Percentiles rank a stretch among this genome's conserved stretches.
Evolutionary conservation across 2,113 vertebrate species (phyloP).

Genomic region (Ailuropoda melanoleuca): DNA sequence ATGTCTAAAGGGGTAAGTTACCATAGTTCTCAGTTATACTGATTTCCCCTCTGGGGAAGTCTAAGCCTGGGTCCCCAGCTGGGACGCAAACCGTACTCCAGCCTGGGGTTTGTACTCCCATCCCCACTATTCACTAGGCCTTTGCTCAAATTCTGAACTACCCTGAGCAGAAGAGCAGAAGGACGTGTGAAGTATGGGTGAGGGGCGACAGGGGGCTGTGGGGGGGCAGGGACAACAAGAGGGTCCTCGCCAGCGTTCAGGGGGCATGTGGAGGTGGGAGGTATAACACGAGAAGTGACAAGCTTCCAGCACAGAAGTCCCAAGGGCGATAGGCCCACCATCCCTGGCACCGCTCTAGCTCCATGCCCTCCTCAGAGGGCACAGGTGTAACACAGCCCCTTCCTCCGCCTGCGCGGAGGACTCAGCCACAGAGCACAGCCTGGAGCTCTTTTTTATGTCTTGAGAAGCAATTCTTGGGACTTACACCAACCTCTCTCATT

Average conservation of each 20-base stretch:
- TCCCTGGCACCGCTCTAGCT: fast-evolving
- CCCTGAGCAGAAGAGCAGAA: neutral
- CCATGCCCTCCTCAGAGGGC: fast-evolving
- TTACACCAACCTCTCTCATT: neutral
- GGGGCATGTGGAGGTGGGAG: neutral
- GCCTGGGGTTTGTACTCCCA: neutral
- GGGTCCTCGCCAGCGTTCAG: neutral
- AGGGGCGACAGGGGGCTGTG: neutral
- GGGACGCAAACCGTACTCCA: neutral
- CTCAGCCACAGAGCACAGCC: neutral
- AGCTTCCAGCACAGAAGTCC: neutral
- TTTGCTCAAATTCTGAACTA: neutral
- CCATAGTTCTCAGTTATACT: conserved; percentile 29
- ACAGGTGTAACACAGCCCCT: neutral
- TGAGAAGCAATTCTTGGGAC: neutral
- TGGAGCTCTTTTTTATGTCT: too few relatives aligned
- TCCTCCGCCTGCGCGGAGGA: neutral
- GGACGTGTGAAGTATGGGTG: too few relatives aligned
- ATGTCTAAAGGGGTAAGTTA: conserved; percentile 19
- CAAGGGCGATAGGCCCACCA: fast-evolving
- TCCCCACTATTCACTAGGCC: too few relatives aligned
- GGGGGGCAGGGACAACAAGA: neutral
- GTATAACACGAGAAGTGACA: fast-evolving
- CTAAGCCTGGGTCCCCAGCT: neutral
- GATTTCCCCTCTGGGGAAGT: neutral